phyloP scores from a whole-genome alignment of 2,797 vertebrate genomes.

The Sebastes jordani region DNA sequence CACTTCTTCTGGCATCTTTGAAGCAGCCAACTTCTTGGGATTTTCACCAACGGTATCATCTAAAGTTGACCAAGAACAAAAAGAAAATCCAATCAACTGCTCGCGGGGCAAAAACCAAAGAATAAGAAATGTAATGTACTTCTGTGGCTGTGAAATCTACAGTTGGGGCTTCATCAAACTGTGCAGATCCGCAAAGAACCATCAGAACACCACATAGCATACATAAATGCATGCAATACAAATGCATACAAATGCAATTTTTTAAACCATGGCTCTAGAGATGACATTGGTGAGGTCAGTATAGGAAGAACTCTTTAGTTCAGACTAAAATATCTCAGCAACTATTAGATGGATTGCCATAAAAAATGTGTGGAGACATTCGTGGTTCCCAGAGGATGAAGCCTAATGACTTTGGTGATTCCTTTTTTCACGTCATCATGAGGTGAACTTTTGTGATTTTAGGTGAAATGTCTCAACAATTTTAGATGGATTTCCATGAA shows the following conservation, averaged over 20 bases:
- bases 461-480: rapidly evolving
- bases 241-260: not conserved
- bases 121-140: not conserved
- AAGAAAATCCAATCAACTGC: not conserved
- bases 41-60: not conserved
- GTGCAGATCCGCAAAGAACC: not conserved
- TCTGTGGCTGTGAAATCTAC: not conserved
- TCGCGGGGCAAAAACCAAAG: not conserved
- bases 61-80: too few species aligned
- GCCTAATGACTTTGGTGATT: not conserved
- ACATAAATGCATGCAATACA: not conserved
- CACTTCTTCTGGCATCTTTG: not conserved
- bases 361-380: not conserved
- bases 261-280: not conserved
- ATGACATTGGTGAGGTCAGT: not conserved
- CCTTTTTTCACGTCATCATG: too few species aligned
- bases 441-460: too few species aligned
- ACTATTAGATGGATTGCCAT: not conserved
- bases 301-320: not conserved
- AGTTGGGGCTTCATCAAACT: not conserved
- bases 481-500: too few species aligned
- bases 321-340: not conserved
- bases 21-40: not conserved
- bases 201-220: not conserved
- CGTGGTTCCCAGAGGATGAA: not conserved